phyloP scores from a whole-genome alignment of 2,888 invertebrate species.

The Anarsia innoxiella region DNA sequence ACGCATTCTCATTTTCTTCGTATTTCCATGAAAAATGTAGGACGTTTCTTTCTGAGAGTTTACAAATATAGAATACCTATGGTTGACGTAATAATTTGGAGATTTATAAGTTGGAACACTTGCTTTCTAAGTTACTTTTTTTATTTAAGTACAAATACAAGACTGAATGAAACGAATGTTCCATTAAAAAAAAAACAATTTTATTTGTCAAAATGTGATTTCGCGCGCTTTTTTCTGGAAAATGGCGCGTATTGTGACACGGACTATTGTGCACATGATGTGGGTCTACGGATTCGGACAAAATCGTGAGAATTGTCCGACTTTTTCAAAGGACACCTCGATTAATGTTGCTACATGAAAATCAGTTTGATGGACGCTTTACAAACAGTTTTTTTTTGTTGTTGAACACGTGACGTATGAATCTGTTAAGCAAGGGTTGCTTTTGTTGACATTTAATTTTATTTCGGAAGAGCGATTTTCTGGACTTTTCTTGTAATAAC shows the following conservation, averaged over 20 bases:
- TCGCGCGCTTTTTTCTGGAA: conserved; percentile 42
- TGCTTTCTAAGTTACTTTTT: too few relatives aligned
- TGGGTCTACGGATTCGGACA: conserved; percentile 49
- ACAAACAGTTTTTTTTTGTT: conserved; percentile 45
- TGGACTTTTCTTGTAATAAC: too few relatives aligned
- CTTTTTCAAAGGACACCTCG: conserved; percentile 56
- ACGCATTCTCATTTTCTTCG: too few relatives aligned
- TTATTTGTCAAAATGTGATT: conserved; percentile 49
- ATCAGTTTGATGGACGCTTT: conserved; percentile 62
- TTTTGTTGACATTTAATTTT: neutral
- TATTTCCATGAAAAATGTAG: too few relatives aligned
- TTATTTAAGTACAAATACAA: conserved; percentile 7
- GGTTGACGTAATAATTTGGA: too few relatives aligned
- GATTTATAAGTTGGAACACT: too few relatives aligned
- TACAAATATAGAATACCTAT: too few relatives aligned
- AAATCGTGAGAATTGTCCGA: conserved; percentile 37
- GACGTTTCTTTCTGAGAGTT: too few relatives aligned
- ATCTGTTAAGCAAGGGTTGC: conserved; percentile 21
- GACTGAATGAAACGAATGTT: conserved; percentile 9
- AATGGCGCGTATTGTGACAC: conserved; percentile 45
- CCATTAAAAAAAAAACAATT: conserved; percentile 34
- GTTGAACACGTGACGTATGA: conserved; percentile 35
- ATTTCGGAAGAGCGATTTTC: neutral
- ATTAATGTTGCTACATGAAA: conserved; percentile 57
- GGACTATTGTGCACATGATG: conserved; percentile 59